Evolutionary conservation across 2,797 vertebrate genomes (phyloP).

Genomic region (Lepilemur ruficaudatus): DNA sequence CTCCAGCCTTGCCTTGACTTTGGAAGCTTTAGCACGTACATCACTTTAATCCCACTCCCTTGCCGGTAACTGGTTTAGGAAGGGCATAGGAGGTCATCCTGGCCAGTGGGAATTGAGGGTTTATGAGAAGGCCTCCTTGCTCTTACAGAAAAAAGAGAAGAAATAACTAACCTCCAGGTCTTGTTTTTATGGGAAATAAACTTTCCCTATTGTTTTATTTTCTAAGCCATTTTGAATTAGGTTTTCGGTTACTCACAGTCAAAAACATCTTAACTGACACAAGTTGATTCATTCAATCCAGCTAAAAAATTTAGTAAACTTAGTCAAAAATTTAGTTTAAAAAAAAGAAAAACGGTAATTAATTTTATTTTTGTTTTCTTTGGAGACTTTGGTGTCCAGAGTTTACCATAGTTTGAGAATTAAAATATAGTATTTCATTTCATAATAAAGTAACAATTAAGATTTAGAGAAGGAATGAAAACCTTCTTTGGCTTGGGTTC

Average conservation of each 20-base stretch:
- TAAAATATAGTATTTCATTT: conserved; percentile 23
- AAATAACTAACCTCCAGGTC: not conserved
- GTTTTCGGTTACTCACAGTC: not conserved
- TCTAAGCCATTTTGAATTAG: not conserved
- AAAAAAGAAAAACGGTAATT: not conserved
- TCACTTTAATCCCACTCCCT: not conserved
- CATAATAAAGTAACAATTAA: conserved; percentile 31
- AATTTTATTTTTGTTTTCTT: conserved; percentile 9
- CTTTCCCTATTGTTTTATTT: not conserved
- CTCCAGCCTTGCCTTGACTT: not conserved
- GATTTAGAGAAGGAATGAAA: conserved; percentile 36
- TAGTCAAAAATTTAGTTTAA: not conserved
- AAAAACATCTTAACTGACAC: not conserved
- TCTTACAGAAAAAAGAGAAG: not conserved
- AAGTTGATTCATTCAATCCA: not conserved
- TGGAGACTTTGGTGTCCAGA: not conserved
- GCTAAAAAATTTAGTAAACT: not conserved
- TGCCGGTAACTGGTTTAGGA: not conserved
- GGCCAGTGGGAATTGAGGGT: not conserved
- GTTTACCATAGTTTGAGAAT: not conserved
- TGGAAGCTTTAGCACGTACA: not conserved
- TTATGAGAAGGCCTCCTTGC: not conserved
- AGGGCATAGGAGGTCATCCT: not conserved
- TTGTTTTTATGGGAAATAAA: not conserved
- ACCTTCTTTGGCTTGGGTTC: not conserved